phyloP scores from a whole-genome alignment of 2,113 vertebrate genomes.

The Andinoacara biseriatus region DNA sequence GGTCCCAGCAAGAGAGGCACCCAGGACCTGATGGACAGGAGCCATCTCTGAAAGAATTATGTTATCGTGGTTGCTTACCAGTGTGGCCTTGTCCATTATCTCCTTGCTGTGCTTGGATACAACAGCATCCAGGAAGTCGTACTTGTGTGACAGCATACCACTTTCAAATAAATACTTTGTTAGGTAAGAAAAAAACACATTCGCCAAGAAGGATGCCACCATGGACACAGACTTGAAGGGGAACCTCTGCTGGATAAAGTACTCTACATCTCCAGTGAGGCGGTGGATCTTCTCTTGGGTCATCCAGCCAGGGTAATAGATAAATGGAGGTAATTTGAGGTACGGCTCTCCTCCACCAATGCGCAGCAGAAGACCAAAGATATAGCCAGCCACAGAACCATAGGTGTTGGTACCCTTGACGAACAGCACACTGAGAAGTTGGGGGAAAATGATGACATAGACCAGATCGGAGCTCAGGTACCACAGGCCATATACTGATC shows the following conservation, averaged over 20 bases:
- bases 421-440: conserved; percentile 94
- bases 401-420: conserved; percentile 97
- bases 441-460: conserved; percentile 98
- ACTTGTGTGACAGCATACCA: conserved; percentile 90
- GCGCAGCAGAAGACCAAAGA: conserved; percentile 90
- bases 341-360: conserved; percentile 95
- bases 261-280: conserved; percentile 75
- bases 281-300: conserved; percentile 71
- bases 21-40: conserved; percentile 86
- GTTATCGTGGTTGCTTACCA: conserved; percentile 90
- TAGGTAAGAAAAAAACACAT: conserved; percentile 88
- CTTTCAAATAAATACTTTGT: conserved; percentile 96
- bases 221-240: conserved; percentile 95
- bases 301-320: conserved; percentile 90
- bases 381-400: conserved; percentile 89
- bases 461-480: conserved; percentile 97
- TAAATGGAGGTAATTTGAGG: conserved; percentile 90
- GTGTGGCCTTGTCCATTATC: conserved; percentile 96
- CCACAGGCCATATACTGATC: conserved; percentile 96
- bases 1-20: conserved; percentile 84
- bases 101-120: conserved; percentile 94
- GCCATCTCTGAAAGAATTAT: conserved; percentile 92
- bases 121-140: conserved; percentile 94
- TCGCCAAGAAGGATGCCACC: conserved; percentile 89
- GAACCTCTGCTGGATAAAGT: conserved; percentile 88